phyloP scores from a whole-genome alignment of 2,888 invertebrate species.

The Conomelus anceps region DNA sequence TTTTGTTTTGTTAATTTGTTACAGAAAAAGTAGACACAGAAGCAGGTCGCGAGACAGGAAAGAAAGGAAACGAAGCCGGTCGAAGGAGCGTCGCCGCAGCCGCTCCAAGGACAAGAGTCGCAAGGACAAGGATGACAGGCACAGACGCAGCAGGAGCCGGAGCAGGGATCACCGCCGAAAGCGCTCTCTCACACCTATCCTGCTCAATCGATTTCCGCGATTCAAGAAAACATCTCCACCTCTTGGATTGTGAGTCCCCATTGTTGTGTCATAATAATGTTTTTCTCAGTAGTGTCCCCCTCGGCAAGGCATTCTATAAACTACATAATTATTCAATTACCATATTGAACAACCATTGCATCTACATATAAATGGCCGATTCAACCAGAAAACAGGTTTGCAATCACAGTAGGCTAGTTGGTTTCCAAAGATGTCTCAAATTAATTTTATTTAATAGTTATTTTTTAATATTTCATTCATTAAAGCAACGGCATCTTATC shows the following conservation, averaged over 20 bases:
- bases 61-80: constrained; percentile 31
- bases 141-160: constrained; percentile 33
- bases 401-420: too few species aligned
- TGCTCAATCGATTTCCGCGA: constrained; percentile 40
- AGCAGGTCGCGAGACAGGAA: constrained; percentile 43
- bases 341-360: too few species aligned
- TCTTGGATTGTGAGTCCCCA: constrained; percentile 42
- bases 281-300: neutral
- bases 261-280: neutral
- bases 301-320: neutral
- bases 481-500: too few species aligned
- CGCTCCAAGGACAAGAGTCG: constrained; percentile 26
- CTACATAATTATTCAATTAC: neutral
- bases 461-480: too few species aligned
- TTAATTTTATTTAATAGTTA: too few species aligned
- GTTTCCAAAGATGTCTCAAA: too few species aligned
- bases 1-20: constrained; percentile 31
- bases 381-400: too few species aligned
- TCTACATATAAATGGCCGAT: too few species aligned
- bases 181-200: constrained; percentile 37
- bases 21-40: constrained; percentile 44
- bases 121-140: constrained; percentile 29
- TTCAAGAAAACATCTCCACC: constrained; percentile 45
- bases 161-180: constrained; percentile 32
- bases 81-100: constrained; percentile 25